Conservation (phyloP, 2,113 vertebrate genomes). For the Australoheros scitulus region DNA sequence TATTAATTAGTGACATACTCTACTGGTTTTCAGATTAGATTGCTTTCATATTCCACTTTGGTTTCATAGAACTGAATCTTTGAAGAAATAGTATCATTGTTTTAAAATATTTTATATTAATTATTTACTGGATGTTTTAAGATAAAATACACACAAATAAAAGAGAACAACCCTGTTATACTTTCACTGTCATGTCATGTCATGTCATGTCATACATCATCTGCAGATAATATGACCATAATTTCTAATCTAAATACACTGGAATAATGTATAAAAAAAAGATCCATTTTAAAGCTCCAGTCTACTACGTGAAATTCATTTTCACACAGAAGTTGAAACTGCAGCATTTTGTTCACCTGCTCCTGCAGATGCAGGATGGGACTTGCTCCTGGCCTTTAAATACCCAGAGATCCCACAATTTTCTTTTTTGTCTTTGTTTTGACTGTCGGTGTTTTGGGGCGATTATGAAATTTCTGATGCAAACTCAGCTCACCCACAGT, state of each 20-base stretch:
- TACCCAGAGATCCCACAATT: background rate
- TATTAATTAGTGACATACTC: background rate
- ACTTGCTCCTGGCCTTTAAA: background rate
- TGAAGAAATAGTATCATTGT: background rate
- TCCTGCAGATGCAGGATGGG: background rate
- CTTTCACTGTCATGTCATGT: background rate
- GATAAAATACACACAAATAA: background rate
- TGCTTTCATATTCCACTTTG: background rate
- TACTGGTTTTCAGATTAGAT: background rate
- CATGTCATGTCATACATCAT: background rate
- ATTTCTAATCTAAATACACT: background rate
- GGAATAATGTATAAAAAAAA: background rate
- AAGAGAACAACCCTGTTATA: background rate
- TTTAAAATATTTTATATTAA: background rate
- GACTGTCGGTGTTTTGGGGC: constrained; percentile 26
- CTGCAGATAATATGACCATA: background rate
- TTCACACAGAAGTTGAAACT: background rate
- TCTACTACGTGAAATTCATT: background rate
- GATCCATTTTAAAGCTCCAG: background rate
- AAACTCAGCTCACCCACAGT: constrained; percentile 58
- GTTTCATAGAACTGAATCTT: background rate
- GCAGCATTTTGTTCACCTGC: background rate
- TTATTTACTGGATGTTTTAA: background rate
- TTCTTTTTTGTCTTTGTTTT: constrained; percentile 27
- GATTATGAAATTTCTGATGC: constrained; percentile 43